A percentile compares a stretch with the other conserved stretches of the same genome.
phyloP scores from a whole-genome alignment of 2,113 vertebrate genomes.

The Neolamprologus cancellatus region DNA sequence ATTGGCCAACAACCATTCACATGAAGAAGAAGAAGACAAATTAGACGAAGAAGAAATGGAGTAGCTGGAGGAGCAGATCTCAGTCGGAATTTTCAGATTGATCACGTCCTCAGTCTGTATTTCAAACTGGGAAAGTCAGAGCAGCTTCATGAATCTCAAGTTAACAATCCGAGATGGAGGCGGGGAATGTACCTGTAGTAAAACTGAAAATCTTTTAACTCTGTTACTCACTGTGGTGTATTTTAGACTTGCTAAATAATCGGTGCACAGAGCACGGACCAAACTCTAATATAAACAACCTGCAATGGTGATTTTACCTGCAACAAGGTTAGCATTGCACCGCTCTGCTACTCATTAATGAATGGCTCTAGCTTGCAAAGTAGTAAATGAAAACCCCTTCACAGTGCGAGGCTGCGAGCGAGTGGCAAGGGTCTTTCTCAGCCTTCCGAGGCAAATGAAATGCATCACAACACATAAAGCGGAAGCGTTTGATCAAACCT shows the following conservation, averaged over 20 bases:
- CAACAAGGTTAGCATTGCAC: background rate
- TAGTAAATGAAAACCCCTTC: accelerated
- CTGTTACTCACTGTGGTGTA: background rate
- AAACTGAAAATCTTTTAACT: accelerated
- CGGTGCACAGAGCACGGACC: accelerated
- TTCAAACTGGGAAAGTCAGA: background rate
- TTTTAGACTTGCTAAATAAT: background rate
- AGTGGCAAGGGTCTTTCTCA: accelerated
- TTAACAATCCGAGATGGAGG: background rate
- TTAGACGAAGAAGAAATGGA: accelerated
- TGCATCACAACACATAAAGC: accelerated
- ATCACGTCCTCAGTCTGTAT: background rate
- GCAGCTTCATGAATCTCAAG: background rate
- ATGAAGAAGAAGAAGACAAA: accelerated
- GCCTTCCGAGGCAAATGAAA: accelerated
- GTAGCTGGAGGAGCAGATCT: accelerated
- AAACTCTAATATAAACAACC: accelerated
- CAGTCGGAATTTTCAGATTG: accelerated
- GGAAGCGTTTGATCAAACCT: accelerated
- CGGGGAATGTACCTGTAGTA: accelerated
- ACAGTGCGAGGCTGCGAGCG: accelerated
- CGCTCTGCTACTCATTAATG: accelerated
- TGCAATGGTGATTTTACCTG: accelerated
- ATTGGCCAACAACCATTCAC: background rate
- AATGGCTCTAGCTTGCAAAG: background rate